Percentiles rank a stretch among this genome's conserved stretches.
Evolutionary conservation across 2,797 vertebrate genomes (phyloP).

Genomic region (Gymnodraco acuticeps): DNA sequence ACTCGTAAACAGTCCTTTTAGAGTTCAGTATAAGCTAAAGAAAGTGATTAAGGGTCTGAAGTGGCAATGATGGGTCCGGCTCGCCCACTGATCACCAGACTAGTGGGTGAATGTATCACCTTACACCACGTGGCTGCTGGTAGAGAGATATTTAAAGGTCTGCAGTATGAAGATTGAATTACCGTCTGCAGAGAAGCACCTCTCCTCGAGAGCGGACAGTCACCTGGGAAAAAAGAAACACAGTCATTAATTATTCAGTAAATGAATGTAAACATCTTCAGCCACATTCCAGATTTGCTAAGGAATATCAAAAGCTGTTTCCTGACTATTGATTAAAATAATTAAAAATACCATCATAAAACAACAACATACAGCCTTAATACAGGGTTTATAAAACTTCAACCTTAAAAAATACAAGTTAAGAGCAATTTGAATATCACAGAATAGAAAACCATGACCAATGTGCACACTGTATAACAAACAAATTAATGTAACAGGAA

Average conservation of each 20-base stretch:
- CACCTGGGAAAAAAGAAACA: slow-evolving; percentile 61
- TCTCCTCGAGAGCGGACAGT: slow-evolving; percentile 50
- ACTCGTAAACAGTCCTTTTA: slow-evolving; percentile 29
- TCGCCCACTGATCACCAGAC: slow-evolving; percentile 61
- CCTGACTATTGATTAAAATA: background rate
- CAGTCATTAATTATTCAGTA: slow-evolving; percentile 15
- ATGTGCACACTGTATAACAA: background rate
- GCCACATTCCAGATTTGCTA: background rate
- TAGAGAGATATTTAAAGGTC: slow-evolving; percentile 86
- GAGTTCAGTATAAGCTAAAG: slow-evolving; percentile 25
- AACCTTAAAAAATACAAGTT: background rate
- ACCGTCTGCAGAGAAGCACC: slow-evolving; percentile 61
- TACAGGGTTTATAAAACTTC: background rate
- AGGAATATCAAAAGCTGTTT: background rate
- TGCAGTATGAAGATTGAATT: slow-evolving; percentile 78
- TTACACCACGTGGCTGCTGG: slow-evolving; percentile 85
- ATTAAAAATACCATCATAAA: background rate
- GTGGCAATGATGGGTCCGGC: slow-evolving; percentile 49
- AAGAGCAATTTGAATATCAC: background rate
- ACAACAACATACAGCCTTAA: background rate
- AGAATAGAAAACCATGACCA: background rate
- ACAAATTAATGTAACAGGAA: background rate
- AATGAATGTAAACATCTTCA: background rate
- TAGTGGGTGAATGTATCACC: slow-evolving; percentile 77
- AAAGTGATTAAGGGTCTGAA: slow-evolving; percentile 36